A percentile compares a stretch with the other conserved stretches of the same genome.
Conservation (phyloP, 2,888 invertebrate species). For the Desoria tigrina region DNA sequence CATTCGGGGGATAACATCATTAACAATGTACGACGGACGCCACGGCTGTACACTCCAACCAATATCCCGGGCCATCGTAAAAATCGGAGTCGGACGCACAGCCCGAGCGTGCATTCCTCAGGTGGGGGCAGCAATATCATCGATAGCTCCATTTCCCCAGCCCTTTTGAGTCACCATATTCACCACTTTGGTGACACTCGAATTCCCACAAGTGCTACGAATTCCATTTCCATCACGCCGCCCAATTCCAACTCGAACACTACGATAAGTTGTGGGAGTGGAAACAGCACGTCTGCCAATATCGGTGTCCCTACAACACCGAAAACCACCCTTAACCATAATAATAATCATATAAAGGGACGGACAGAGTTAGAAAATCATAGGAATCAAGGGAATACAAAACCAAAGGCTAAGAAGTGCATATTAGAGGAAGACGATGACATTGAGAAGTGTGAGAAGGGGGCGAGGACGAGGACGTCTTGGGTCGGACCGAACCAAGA, state of each 20-base stretch:
- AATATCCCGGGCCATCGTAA: slow-evolving; percentile 17
- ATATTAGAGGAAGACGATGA: slow-evolving; percentile 29
- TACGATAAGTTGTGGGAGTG: slow-evolving; percentile 41
- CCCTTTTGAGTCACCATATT: slow-evolving; percentile 20
- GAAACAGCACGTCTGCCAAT: slow-evolving; percentile 39
- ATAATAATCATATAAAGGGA: slow-evolving; percentile 29
- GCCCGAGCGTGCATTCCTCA: slow-evolving; percentile 32
- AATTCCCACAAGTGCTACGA: slow-evolving; percentile 27
- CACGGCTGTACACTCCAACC: slow-evolving; percentile 12
- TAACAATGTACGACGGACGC: not conserved
- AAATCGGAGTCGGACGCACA: slow-evolving; percentile 23
- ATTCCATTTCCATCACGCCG: slow-evolving; percentile 36
- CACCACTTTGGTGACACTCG: slow-evolving; percentile 32
- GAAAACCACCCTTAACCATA: slow-evolving; percentile 23
- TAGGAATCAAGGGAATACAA: slow-evolving; percentile 12
- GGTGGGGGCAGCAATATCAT: slow-evolving; percentile 25
- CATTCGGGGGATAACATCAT: not conserved
- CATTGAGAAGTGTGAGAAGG: slow-evolving; percentile 11
- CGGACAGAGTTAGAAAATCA: slow-evolving; percentile 12
- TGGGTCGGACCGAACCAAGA: slow-evolving; percentile 59
- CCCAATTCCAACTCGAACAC: slow-evolving; percentile 39
- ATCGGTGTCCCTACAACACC: slow-evolving; percentile 35
- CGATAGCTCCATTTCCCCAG: slow-evolving; percentile 12
- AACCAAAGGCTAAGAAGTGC: slow-evolving; percentile 31
- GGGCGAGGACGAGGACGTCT: slow-evolving; percentile 16